phyloP scores from a whole-genome alignment of 2,113 vertebrate species.

The Ageneiosus marmoratus region DNA sequence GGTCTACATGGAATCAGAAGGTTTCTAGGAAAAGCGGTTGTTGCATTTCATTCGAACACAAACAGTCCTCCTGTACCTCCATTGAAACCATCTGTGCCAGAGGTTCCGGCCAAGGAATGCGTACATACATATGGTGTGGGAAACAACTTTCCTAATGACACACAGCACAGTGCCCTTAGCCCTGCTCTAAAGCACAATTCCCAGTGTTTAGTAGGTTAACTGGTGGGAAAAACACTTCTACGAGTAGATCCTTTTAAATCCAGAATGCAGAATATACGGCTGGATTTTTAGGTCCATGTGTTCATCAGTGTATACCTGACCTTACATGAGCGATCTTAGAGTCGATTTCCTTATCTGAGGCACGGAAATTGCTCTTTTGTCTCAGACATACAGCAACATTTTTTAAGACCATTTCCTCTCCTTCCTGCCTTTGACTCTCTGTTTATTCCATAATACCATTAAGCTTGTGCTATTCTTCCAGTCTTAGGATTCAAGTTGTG shows the following conservation, averaged over 20 bases:
- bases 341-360: background rate
- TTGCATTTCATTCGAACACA: constrained; percentile 39
- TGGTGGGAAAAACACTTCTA: constrained; percentile 20
- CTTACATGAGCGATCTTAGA: background rate
- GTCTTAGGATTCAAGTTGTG: constrained; percentile 13
- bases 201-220: constrained; percentile 31
- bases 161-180: constrained; percentile 49
- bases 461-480: constrained; percentile 45
- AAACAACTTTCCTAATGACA: constrained; percentile 57
- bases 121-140: constrained; percentile 55
- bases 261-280: background rate
- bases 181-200: constrained; percentile 46
- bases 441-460: constrained; percentile 47
- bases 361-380: constrained; percentile 1
- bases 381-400: constrained; percentile 35
- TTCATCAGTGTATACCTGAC: background rate
- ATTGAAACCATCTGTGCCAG: constrained; percentile 70
- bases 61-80: constrained; percentile 54
- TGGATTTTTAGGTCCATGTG: background rate
- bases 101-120: constrained; percentile 51
- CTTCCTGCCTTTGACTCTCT: constrained; percentile 44
- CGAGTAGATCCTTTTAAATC: background rate
- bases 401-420: constrained; percentile 26
- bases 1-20: constrained; percentile 52
- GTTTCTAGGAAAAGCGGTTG: constrained; percentile 60